Evolutionary conservation across 2,113 vertebrate genomes (phyloP).

Genomic region (Poicephalus gulielmi): DNA sequence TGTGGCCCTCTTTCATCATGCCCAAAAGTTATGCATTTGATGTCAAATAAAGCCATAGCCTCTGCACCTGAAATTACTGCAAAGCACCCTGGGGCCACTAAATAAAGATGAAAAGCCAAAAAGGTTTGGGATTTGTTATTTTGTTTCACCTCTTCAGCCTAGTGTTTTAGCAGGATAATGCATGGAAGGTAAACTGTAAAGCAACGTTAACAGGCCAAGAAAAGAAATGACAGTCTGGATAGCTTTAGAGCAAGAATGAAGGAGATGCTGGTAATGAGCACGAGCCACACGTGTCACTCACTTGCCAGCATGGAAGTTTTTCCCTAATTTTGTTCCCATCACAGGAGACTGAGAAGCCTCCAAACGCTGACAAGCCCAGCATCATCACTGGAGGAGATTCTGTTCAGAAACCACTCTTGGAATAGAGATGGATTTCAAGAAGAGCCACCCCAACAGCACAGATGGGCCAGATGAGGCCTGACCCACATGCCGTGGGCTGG

Average conservation of each 20-base stretch:
- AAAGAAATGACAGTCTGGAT: constrained; percentile 29
- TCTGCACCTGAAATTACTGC: constrained; percentile 49
- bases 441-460: neutral
- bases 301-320: neutral
- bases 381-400: neutral
- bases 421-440: neutral
- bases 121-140: neutral
- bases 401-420: constrained; percentile 1
- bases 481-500: neutral
- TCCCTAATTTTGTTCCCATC: constrained; percentile 30
- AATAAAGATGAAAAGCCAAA: constrained; percentile 40
- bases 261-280: constrained; percentile 27
- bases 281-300: neutral
- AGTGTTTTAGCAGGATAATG: constrained; percentile 66
- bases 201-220: constrained; percentile 27
- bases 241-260: constrained; percentile 32
- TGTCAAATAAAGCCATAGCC: constrained; percentile 48
- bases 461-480: neutral
- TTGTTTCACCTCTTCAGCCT: constrained; percentile 29
- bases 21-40: constrained; percentile 24
- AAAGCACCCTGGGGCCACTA: constrained; percentile 62
- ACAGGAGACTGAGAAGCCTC: constrained; percentile 6
- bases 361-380: neutral
- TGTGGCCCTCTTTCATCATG: constrained; percentile 40
- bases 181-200: constrained; percentile 55